Base-by-base conservation (phyloP, 2,797 vertebrate species). In the Thunnus albacares region DNA sequence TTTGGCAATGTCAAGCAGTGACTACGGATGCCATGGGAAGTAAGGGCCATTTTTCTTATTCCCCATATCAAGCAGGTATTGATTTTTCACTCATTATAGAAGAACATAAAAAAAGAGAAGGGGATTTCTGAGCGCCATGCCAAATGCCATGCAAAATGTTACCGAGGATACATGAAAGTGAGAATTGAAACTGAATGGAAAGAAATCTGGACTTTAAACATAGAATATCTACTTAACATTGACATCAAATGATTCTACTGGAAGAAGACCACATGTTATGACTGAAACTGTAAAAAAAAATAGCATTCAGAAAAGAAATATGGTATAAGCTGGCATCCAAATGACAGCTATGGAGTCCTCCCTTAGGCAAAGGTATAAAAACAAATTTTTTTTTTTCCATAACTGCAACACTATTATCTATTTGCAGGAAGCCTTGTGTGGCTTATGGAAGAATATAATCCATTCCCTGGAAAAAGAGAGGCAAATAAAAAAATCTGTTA, bases 21-120 rank as follows among this genome's bases (percentile, higher is more conserved):
- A 24, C 71, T 77, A 63, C 77, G 66, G 82, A 89, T 47, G 56
- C 86, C 66, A 83, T 55, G 78, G 89, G 89, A 71, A 84, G 87
- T 76, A 87, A 89, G 87, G 71, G 92, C 85, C 89, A 88, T 78
- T 89, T 82, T 90, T 82, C 91, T 94, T 90, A 84, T 86, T 88
- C 85, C 62, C 81, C 66, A 79, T 79, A 94, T 88, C 81, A 88
- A 86, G 55, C 7, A 90, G 84, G 79, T 91, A 93, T 93, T 91
- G 94, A 95, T 94, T 94, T 95, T 90, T 71, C 83, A 90, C 90
- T 88, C 84, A 90, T 90, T 87, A 83, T 77, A 35, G 80, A 76
- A 71, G 87, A 91, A 86, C 82, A 91, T 87, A 89, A 92, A 95
- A 92, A 95, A 87, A 81, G 77, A 86, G 87, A 90, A 86, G 75